A percentile compares a stretch with the other conserved stretches of the same genome.
phyloP scores from a whole-genome alignment of 2,888 invertebrate genomes.

The Drosophila anomalata region DNA sequence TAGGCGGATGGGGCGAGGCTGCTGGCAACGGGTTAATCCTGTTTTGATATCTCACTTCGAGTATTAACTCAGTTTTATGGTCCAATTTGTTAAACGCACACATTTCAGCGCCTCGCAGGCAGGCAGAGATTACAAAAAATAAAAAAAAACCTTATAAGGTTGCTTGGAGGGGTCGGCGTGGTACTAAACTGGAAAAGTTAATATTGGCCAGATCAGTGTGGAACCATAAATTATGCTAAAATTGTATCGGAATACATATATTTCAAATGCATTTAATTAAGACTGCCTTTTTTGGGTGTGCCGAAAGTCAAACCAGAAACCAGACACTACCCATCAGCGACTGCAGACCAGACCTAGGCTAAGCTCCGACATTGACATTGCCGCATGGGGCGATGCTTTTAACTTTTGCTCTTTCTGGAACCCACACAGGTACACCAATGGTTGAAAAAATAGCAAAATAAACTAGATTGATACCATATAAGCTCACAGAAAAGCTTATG shows the following conservation, averaged over 20 bases:
- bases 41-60: constrained; percentile 43
- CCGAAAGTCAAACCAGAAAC: constrained; percentile 35
- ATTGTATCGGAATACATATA: constrained; percentile 44
- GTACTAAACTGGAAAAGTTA: constrained; percentile 43
- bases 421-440: constrained; percentile 17
- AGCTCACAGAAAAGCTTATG: background rate
- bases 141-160: background rate
- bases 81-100: constrained; percentile 67
- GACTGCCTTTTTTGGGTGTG: constrained; percentile 67
- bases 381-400: constrained; percentile 64
- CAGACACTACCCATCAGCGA: constrained; percentile 7
- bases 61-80: constrained; percentile 60
- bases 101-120: constrained; percentile 54
- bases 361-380: constrained; percentile 69
- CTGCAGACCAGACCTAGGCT: constrained; percentile 36
- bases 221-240: constrained; percentile 75
- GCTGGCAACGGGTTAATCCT: constrained; percentile 39
- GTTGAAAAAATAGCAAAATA: background rate
- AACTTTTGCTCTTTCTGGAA: constrained; percentile 42
- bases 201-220: constrained; percentile 40
- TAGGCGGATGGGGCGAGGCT: constrained; percentile 28
- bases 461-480: background rate
- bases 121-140: constrained; percentile 8
- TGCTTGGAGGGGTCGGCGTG: background rate
- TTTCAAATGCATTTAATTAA: constrained; percentile 65